Percentiles rank a stretch among this genome's conserved stretches.
These are phyloP conservation scores for Agapornis roseicollis DNA, from an alignment of 2,113 vertebrate species.

Conservation along the genomic window DNA sequence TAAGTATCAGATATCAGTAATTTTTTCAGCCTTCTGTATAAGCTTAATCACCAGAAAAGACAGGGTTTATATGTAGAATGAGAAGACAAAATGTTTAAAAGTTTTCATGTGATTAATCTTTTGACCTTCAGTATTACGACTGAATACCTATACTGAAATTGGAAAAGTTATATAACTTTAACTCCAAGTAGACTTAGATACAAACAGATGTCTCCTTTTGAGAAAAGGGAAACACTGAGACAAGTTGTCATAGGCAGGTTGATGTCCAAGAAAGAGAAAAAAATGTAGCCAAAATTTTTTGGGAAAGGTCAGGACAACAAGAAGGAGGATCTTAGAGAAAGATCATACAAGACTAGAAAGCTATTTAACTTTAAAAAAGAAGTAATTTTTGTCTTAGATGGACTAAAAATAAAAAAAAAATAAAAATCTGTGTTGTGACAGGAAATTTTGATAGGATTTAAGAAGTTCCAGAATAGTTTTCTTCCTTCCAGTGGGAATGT, in stretches of 20 bases:
- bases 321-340: background rate
- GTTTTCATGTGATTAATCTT: background rate
- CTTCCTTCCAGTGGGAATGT: background rate
- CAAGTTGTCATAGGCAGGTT: background rate
- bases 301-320: background rate
- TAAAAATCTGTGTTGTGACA: background rate
- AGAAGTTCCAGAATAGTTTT: background rate
- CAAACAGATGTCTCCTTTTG: background rate
- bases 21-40: background rate
- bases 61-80: background rate
- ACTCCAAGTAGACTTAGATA: background rate
- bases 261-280: background rate
- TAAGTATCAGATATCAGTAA: background rate
- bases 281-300: accelerated
- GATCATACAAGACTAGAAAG: background rate
- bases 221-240: background rate
- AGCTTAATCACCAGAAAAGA: background rate
- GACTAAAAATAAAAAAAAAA: background rate
- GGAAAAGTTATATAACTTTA: background rate
- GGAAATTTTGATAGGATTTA: background rate
- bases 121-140: background rate
- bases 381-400: background rate
- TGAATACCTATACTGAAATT: background rate
- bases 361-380: background rate
- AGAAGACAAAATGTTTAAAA: background rate